These are phyloP conservation scores for Notiomystis cincta DNA, from an alignment of 2,113 vertebrate species.

Conservation along the genomic window DNA sequence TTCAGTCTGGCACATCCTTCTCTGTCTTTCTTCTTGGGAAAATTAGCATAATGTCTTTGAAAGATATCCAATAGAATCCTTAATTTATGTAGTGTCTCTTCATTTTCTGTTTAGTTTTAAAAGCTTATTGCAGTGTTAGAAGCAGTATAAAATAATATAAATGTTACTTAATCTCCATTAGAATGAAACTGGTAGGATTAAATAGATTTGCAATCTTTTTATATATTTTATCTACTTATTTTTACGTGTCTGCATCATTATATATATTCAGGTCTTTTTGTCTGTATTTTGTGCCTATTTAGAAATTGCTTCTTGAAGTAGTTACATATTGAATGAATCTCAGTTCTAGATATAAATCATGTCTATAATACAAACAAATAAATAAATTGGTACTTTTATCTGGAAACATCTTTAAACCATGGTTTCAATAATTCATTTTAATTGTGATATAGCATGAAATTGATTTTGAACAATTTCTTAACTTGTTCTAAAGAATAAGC, in stretches of 20 bases:
- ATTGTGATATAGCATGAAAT: neutral
- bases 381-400: neutral
- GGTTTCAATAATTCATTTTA: neutral
- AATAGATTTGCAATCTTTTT: neutral
- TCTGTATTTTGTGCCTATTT: neutral
- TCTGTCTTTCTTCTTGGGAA: conserved; percentile 1
- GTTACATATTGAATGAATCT: neutral
- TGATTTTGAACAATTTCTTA: neutral
- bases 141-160: neutral
- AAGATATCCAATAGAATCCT: neutral
- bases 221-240: neutral
- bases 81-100: neutral
- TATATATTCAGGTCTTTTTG: neutral
- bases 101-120: conserved; percentile 5
- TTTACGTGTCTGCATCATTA: neutral
- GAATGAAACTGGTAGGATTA: neutral
- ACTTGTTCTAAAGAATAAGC: neutral
- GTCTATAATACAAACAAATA: neutral
- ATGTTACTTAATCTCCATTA: neutral
- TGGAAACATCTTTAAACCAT: neutral
- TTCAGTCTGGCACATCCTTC: conserved; percentile 26
- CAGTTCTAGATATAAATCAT: neutral
- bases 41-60: conserved; percentile 32
- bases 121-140: neutral
- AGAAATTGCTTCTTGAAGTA: neutral